Conservation (phyloP, 2,113 vertebrate genomes). For the Centropus bengalensis region DNA sequence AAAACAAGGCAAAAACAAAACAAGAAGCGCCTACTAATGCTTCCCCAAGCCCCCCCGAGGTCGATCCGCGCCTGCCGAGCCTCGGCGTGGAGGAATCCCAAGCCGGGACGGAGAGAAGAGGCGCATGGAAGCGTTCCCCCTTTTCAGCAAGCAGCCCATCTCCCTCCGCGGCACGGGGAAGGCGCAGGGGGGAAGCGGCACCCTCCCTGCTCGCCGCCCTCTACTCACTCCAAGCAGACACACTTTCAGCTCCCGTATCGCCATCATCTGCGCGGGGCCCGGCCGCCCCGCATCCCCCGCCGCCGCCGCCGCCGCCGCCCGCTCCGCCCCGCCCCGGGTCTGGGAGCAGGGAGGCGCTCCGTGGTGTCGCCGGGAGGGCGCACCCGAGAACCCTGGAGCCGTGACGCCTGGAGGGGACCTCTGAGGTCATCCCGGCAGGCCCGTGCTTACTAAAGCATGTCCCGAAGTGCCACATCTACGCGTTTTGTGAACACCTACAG, state of each 20-base stretch:
- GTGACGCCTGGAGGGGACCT: too few species aligned
- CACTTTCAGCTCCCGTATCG: constrained; percentile 95
- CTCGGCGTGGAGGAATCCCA: neutral
- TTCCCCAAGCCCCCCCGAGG: neutral
- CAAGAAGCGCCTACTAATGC: neutral
- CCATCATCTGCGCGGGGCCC: constrained; percentile 73
- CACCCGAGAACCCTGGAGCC: too few species aligned
- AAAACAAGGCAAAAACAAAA: neutral
- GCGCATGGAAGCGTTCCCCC: neutral
- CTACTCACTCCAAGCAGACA: constrained; percentile 95
- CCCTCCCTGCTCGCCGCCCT: neutral
- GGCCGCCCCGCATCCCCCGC: constrained; percentile 53
- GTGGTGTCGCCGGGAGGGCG: too few species aligned
- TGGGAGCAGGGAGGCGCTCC: too few species aligned
- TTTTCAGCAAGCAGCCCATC: neutral
- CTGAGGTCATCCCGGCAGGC: too few species aligned
- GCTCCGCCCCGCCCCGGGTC: too few species aligned
- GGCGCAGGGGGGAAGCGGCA: neutral
- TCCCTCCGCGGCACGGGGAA: neutral
- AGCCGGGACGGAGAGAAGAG: neutral
- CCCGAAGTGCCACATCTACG: too few species aligned
- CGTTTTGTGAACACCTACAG: too few species aligned
- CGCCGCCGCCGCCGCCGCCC: neutral
- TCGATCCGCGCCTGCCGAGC: neutral
- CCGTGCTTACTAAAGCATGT: too few species aligned